A percentile compares a stretch with the other conserved stretches of the same genome.
Conservation (phyloP, 2,113 vertebrate species). For the Accipiter cooperii region DNA sequence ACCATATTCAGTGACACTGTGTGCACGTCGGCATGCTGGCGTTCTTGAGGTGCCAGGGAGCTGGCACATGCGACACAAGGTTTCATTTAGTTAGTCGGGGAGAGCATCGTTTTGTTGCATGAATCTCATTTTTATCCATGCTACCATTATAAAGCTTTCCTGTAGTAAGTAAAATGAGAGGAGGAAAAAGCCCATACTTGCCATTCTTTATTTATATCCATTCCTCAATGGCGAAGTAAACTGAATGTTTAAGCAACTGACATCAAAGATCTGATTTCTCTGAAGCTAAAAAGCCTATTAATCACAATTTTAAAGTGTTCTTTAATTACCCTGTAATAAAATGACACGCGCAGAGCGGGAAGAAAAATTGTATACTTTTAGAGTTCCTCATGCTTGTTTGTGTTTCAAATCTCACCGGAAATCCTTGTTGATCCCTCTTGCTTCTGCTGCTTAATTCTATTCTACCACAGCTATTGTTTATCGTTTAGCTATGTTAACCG, state of each 20-base stretch:
- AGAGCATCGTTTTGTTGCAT: rapidly evolving
- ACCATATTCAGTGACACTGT: rapidly evolving
- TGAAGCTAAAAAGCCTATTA: slow-evolving; percentile 65
- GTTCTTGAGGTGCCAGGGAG: background rate
- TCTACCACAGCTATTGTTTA: background rate
- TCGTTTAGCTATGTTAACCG: background rate
- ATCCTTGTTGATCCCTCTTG: background rate
- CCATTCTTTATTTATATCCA: slow-evolving; percentile 19
- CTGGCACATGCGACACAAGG: background rate
- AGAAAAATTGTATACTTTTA: background rate
- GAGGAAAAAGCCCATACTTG: background rate
- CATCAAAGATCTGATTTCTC: slow-evolving; percentile 60
- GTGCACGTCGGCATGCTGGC: rapidly evolving
- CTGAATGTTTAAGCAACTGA: slow-evolving; percentile 35
- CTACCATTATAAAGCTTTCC: background rate
- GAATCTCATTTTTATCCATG: background rate
- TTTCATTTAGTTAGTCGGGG: rapidly evolving
- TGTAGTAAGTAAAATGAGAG: background rate
- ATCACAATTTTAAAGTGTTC: slow-evolving; percentile 50
- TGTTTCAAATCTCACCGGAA: slow-evolving; percentile 41
- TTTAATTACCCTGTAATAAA: slow-evolving; percentile 62
- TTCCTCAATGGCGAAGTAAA: slow-evolving; percentile 48
- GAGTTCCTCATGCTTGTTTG: slow-evolving; percentile 24
- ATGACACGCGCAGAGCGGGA: background rate
- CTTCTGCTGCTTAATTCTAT: background rate